phyloP scores from a whole-genome alignment of 2,797 vertebrate genomes.

The Lacerta viridis region DNA sequence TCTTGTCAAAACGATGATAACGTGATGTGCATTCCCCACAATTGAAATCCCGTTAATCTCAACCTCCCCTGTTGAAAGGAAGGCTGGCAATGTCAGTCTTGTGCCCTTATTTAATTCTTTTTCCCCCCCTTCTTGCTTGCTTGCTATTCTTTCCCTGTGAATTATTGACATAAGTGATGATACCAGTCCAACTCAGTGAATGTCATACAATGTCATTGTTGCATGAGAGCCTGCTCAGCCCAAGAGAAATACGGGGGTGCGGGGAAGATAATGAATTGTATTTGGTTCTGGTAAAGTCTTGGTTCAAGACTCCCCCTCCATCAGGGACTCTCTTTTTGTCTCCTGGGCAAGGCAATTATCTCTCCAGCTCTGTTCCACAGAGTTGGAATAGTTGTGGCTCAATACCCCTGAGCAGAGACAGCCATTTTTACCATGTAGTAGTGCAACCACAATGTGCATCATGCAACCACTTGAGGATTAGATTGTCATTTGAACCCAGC shows the following conservation, averaged over 20 bases:
- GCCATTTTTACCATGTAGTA: background rate
- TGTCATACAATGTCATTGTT: slow-evolving; percentile 50
- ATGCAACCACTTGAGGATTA: background rate
- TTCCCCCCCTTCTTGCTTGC: background rate
- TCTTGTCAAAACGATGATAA: slow-evolving; percentile 46
- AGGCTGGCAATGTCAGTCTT: slow-evolving; percentile 22
- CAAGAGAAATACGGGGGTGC: background rate
- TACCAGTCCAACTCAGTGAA: slow-evolving; percentile 15
- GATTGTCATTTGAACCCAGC: background rate
- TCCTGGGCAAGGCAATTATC: background rate
- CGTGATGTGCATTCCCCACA: slow-evolving; percentile 10
- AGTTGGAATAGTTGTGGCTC: background rate
- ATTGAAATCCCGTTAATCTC: slow-evolving; percentile 42
- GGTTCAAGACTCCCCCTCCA: background rate
- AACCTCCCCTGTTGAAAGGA: slow-evolving; percentile 23
- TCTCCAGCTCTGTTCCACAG: background rate
- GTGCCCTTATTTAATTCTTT: slow-evolving; percentile 19
- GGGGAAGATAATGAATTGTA: background rate
- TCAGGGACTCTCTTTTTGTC: background rate
- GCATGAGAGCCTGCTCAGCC: background rate
- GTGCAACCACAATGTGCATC: background rate
- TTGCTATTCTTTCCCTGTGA: slow-evolving; percentile 18
- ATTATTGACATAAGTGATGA: slow-evolving; percentile 26
- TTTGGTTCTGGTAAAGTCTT: background rate
- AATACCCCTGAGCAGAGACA: background rate